phyloP scores from a whole-genome alignment of 2,888 invertebrate genomes.

The Cantharis lateralis region DNA sequence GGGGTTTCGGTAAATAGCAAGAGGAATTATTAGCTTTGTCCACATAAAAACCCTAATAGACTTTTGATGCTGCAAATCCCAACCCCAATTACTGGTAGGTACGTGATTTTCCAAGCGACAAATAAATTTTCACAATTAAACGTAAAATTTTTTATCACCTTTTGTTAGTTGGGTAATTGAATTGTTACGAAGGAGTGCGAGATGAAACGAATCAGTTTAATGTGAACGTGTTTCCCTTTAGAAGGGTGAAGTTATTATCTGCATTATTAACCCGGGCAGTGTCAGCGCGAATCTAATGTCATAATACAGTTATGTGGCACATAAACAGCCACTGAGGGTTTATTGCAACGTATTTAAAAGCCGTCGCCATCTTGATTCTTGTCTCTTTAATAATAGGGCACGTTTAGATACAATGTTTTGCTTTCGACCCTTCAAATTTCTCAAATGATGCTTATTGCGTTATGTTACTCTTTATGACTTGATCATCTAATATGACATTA shows the following conservation, averaged over 20 bases:
- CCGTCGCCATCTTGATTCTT: conserved; percentile 36
- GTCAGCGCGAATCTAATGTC: conserved; percentile 47
- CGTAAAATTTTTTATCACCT: not conserved
- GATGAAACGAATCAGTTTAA: conserved; percentile 21
- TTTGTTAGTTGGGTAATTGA: not conserved
- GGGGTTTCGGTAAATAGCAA: conserved; percentile 17
- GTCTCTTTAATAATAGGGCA: conserved; percentile 33
- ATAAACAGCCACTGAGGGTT: conserved; percentile 40
- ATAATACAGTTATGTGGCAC: conserved; percentile 48
- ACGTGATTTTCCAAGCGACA: not conserved
- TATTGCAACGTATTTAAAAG: conserved; percentile 37
- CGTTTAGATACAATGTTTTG: conserved; percentile 30
- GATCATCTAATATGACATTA: conserved; percentile 26
- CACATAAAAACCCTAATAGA: conserved; percentile 40
- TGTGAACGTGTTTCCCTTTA: conserved; percentile 15
- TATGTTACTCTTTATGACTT: conserved; percentile 21
- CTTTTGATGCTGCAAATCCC: conserved; percentile 35
- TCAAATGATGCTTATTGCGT: conserved; percentile 28
- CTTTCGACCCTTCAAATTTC: conserved; percentile 25
- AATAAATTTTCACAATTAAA: not conserved
- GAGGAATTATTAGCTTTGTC: conserved; percentile 32
- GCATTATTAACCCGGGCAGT: conserved; percentile 47
- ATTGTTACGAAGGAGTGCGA: conserved; percentile 16
- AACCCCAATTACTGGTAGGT: not conserved
- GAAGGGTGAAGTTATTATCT: conserved; percentile 46